Base-by-base conservation (phyloP, 2,888 invertebrate genomes). In the Xanthostigma xanthostigma region DNA sequence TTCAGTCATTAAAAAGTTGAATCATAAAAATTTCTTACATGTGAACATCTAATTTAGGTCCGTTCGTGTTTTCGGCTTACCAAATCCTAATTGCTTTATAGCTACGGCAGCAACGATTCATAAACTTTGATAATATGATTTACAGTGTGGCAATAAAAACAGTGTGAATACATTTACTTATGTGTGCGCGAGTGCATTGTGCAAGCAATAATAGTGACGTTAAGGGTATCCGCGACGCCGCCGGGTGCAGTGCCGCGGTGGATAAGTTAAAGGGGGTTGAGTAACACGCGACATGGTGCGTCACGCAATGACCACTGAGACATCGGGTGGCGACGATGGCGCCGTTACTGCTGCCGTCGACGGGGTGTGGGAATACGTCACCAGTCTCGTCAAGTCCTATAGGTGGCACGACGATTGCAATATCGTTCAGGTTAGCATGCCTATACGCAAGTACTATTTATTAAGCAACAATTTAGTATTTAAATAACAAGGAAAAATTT, bases 321-420 rank as follows among this genome's bases (percentile, higher is more conserved):
- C 72, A 68, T 71, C 69, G 67, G 66, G 67, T 63, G 56, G 64
- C 68, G 55, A 63, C 66, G 53, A 68, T 68, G 56, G 65, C 69
- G 58, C 73, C 66, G 27, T 27, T 27, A 5, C 27, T 27, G 73
- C 70, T 66, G 56, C 74, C 64, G 62, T 75, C 57, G 76, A 76
- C 57, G 75, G 76, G 58, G 74, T 78, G 56, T 79, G 79, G 79
- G 79, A 79, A 67, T 78, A 76, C 62, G 78, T 79, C 64, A 77
- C 73, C 63, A 75, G 76, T 59, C 70, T 79, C 54, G 75, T 79
- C 63, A 77, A 74, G 66, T 74, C 74, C 43, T 78, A 77, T 27
- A 27, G 27, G 27, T 27, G 27, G 27, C 27, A 27, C 6, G 27
- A 27, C 27, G 27, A 27, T 27, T 27, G 6, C 59, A 73, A 73